These are phyloP conservation scores for Mactra quadrangularis DNA, from an alignment of 1,140 invertebrate genomes.

Conservation along the genomic window DNA sequence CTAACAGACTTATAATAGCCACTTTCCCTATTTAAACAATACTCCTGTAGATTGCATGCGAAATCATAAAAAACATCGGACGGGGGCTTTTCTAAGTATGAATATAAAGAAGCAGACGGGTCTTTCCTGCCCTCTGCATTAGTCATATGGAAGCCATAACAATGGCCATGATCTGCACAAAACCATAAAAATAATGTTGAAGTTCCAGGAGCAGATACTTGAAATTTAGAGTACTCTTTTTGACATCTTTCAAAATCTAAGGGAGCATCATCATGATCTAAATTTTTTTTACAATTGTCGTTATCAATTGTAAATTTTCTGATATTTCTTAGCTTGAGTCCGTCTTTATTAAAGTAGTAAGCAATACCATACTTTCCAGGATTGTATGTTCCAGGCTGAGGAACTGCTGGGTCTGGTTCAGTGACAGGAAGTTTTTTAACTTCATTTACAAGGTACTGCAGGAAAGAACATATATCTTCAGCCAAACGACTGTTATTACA, in stretches of 20 bases:
- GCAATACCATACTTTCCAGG: conserved; percentile 63
- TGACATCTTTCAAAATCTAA: conserved; percentile 38
- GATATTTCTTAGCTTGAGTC: conserved; percentile 34
- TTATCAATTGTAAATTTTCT: conserved; percentile 53
- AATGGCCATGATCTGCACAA: conserved; percentile 62
- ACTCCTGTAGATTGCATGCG: conserved; percentile 59
- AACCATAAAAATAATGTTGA: conserved; percentile 65
- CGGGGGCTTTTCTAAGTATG: conserved; percentile 53
- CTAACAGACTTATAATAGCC: conserved; percentile 51
- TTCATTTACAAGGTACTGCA: background rate
- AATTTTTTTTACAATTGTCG: background rate
- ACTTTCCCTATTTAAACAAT: conserved; percentile 64
- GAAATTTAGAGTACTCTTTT: conserved; percentile 28
- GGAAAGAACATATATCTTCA: conserved; percentile 9
- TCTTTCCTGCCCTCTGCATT: conserved; percentile 63
- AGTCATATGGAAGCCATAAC: conserved; percentile 65
- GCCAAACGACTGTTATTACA: background rate
- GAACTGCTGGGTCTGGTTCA: conserved; percentile 32
- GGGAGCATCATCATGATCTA: conserved; percentile 59
- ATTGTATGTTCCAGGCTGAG: conserved; percentile 57
- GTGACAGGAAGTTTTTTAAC: background rate
- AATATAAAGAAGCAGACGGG: conserved; percentile 60
- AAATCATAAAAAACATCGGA: conserved; percentile 66
- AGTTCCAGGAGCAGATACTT: conserved; percentile 44
- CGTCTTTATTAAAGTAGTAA: conserved; percentile 55